phyloP scores from a whole-genome alignment of 2,888 invertebrate genomes.

The Pecten maximus region DNA sequence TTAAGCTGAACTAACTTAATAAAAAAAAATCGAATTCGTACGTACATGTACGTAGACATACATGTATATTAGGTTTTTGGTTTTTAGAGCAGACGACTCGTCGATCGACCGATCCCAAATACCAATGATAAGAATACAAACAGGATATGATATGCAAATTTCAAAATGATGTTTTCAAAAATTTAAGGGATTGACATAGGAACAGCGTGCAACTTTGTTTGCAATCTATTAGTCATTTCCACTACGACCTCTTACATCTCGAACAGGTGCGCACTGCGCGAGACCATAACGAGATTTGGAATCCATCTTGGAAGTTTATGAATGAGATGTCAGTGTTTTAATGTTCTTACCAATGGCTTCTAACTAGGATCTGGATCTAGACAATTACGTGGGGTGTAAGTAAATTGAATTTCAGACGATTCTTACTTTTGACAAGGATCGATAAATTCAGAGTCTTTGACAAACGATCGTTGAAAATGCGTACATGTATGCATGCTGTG shows the following conservation, averaged over 20 bases:
- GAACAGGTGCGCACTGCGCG: constrained; percentile 38
- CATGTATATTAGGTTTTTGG: no score
- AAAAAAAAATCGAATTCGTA: no score
- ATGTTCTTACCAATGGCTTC: neutral
- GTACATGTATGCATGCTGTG: neutral
- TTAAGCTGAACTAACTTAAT: no score
- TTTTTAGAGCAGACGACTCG: no score
- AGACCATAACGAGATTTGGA: constrained; percentile 31
- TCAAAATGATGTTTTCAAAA: neutral
- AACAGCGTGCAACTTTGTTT: neutral
- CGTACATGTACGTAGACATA: no score
- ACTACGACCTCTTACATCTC: constrained; percentile 12
- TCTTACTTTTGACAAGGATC: neutral
- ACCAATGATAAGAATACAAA: no score
- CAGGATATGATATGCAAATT: neutral
- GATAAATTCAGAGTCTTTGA: neutral
- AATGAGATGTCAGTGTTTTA: neutral
- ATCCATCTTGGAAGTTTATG: constrained; percentile 27
- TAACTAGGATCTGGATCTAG: neutral
- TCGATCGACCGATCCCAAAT: neutral
- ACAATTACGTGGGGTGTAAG: neutral
- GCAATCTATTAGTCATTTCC: neutral
- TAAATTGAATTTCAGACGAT: neutral
- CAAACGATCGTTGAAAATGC: neutral
- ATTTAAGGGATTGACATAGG: neutral